These are phyloP conservation scores for Atopsyche davidsoni DNA, from an alignment of 1,140 invertebrate genomes.

Conservation along the genomic window DNA sequence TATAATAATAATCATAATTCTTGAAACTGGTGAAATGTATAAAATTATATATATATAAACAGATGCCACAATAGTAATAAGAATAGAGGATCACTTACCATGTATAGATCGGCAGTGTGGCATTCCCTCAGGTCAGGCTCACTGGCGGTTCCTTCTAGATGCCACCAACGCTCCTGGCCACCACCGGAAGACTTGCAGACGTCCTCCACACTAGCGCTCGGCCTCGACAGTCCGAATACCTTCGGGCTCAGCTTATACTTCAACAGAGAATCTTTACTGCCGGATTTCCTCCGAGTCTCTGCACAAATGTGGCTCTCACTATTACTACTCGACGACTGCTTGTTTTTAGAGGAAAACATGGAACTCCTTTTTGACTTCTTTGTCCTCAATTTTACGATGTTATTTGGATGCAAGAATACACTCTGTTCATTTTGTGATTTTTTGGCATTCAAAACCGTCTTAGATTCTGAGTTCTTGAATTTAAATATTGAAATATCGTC, in stretches of 20 bases:
- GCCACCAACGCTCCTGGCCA: conserved; percentile 19
- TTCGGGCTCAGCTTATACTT: conserved; percentile 53
- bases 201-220: conserved; percentile 53
- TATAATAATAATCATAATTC: too few relatives aligned
- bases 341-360: conserved; percentile 41
- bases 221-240: conserved; percentile 46
- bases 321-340: conserved; percentile 9
- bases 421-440: conserved; percentile 36
- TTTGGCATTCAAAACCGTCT: conserved; percentile 19
- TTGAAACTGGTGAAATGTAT: too few relatives aligned
- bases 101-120: conserved; percentile 14
- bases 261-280: conserved; percentile 28
- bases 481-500: conserved; percentile 46
- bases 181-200: conserved; percentile 31
- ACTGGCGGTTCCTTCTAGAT: conserved; percentile 36
- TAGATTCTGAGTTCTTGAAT: conserved; percentile 32
- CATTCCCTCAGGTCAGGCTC: conserved; percentile 38
- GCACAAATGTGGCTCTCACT: too few relatives aligned
- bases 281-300: conserved; percentile 28
- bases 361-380: conserved; percentile 40
- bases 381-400: conserved; percentile 34
- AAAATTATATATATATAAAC: too few relatives aligned
- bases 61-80: too few relatives aligned
- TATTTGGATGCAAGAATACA: conserved; percentile 40
- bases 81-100: too few relatives aligned